These are phyloP conservation scores for Amiota communis DNA, from an alignment of 2,888 invertebrate species.

Conservation along the genomic window DNA sequence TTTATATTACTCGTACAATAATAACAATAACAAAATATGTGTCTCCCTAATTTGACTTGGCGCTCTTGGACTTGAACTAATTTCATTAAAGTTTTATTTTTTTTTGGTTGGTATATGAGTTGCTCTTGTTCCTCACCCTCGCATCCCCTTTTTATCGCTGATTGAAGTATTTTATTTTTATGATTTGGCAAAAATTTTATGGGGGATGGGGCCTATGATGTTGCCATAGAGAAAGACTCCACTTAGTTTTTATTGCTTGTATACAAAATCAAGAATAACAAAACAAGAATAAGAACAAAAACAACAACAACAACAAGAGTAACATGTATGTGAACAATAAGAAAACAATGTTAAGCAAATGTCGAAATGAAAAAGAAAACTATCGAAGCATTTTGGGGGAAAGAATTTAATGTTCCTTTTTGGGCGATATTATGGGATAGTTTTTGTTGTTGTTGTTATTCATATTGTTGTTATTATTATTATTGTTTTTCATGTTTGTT, in stretches of 20 bases:
- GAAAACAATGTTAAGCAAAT: not conserved
- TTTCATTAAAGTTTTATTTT: not conserved
- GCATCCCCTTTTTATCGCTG: too few relatives aligned
- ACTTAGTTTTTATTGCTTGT: conserved; percentile 17
- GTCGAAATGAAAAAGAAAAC: not conserved
- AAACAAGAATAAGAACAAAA: conserved; percentile 14
- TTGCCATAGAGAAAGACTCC: not conserved
- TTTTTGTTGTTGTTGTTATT: not conserved
- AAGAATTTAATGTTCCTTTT: not conserved
- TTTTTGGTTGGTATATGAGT: too few relatives aligned
- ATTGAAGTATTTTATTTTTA: too few relatives aligned
- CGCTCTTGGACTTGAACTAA: too few relatives aligned
- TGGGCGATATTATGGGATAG: not conserved
- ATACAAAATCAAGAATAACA: conserved; percentile 11
- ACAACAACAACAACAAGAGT: conserved; percentile 3
- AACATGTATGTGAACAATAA: not conserved
- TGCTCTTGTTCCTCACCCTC: too few relatives aligned
- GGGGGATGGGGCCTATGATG: too few relatives aligned
- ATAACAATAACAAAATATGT: too few relatives aligned
- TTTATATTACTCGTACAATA: too few relatives aligned
- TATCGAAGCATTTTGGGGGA: too few relatives aligned
- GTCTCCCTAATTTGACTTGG: too few relatives aligned
- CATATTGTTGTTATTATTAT: not conserved
- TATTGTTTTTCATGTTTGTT: conserved; percentile 45
- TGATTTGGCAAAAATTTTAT: too few relatives aligned